Conservation (phyloP, 2,888 invertebrate genomes). For the Steinernema hermaphroditum region DNA sequence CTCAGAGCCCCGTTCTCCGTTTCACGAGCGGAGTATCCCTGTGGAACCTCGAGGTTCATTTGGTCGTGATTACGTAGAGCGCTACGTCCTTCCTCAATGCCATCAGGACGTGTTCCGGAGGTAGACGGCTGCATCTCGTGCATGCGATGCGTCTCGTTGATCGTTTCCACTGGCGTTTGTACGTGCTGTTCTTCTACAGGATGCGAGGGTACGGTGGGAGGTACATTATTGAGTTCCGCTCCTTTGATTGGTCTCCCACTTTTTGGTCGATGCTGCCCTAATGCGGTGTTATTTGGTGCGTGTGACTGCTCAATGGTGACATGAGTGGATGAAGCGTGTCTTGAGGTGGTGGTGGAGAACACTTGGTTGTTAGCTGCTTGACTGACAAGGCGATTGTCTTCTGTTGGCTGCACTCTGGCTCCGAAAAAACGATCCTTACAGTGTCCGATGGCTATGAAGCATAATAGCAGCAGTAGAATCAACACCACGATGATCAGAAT, state of each 20-base stretch:
- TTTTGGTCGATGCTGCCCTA: not conserved
- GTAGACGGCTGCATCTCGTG: conserved; percentile 13
- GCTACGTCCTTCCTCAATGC: not conserved
- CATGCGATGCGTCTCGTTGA: not conserved
- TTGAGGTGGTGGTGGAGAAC: not conserved
- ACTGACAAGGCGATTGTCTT: conserved; percentile 1
- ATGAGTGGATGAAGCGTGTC: not conserved
- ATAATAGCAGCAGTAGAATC: not conserved
- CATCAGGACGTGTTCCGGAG: not conserved
- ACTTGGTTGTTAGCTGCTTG: not conserved
- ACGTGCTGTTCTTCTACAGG: not conserved
- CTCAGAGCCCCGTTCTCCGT: not conserved
- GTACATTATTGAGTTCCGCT: not conserved
- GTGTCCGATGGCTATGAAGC: conserved; percentile 7
- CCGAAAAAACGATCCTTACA: conserved; percentile 2
- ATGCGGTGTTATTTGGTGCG: too few species aligned
- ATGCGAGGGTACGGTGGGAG: not conserved
- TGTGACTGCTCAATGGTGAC: not conserved
- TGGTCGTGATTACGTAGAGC: not conserved
- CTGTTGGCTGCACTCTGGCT: not conserved
- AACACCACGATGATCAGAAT: conserved; percentile 7
- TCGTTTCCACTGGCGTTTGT: conserved; percentile 3
- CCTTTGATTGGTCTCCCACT: not conserved
- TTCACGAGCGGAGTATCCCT: not conserved
- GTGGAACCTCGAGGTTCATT: not conserved